Base-by-base conservation (phyloP, 2,113 vertebrate species). In the Thunnus maccoyii region DNA sequence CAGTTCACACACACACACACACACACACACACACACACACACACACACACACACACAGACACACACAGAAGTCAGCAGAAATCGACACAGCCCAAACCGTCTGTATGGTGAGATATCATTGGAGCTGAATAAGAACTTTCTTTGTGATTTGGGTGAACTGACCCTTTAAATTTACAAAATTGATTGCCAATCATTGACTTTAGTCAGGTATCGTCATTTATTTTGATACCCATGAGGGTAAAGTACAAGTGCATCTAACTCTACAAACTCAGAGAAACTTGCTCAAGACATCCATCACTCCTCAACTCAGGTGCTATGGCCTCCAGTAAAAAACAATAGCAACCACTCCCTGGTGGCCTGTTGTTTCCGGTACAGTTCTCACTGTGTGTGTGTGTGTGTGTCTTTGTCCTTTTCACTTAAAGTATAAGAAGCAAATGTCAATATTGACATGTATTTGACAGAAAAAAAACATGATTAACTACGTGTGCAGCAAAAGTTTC, bases 381-480 rank as follows among this genome's bases (percentile, higher is more conserved):
- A 60, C 25, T 14, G 3, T 65, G 15, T 61, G 36, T 41, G 36
- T 41, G 36, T 41, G 36, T 41, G 36, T 41, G 36, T 9, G 41
- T 16, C 10, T 76, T 72, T 54, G 16, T 50, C 48, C 30, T 62
- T 76, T 54, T 15, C 18, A 72, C 84, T 64, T 25, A 22, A 68
- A 69, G 0, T 67, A 18, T 25, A 44, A 54, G 46, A 69, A 46
- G 60, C 36, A 55, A n/a, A 77, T 60, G 61, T 80, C 72, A 69
- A 63, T 67, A 78, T 62, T 86, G 61, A 64, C 57, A 62, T 78
- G 61, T 50, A 46, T 41, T 41, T 41, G 36, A 41, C 36, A 41
- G 7, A 27, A 54, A 52, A 62, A 56, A 85, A 22, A 81, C 27
- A 60, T 58, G 14, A 82, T 63, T 80, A 86, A 87, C 87, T 76